Conservation (phyloP, 2,797 vertebrate genomes). For the Rhinoraja longicauda region DNA sequence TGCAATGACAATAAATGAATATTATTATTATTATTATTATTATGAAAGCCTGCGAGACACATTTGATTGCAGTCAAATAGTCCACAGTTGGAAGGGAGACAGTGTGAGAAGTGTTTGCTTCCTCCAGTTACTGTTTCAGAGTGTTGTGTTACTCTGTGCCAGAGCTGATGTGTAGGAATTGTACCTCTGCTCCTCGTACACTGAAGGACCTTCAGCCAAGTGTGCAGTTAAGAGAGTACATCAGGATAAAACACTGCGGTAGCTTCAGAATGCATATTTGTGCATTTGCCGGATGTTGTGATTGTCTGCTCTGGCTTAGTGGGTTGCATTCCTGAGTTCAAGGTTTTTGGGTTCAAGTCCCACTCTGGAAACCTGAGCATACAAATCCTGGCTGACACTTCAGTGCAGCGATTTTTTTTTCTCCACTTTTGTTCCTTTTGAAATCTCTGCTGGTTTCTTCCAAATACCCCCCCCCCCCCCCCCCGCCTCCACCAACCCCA, state of each 20-base stretch:
- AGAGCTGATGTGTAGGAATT: neutral
- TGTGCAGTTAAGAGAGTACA: neutral
- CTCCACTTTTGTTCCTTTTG: neutral
- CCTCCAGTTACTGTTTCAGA: neutral
- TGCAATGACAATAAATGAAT: no score
- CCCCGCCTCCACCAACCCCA: no score
- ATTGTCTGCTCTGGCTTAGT: neutral
- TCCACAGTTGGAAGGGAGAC: neutral
- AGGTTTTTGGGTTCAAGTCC: neutral
- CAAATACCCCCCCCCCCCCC: neutral
- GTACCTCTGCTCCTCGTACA: neutral
- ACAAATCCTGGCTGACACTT: neutral
- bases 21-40: no score
- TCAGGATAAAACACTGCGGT: neutral
- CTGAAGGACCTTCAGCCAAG: neutral
- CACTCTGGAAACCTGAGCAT: neutral
- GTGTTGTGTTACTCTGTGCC: slow-evolving; percentile 12
- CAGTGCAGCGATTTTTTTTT: neutral
- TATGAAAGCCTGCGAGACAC: neutral
- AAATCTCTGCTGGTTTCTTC: neutral
- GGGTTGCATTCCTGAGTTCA: neutral
- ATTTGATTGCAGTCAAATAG: neutral
- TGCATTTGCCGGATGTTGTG: neutral
- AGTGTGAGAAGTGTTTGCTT: neutral
- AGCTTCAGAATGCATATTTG: neutral